A percentile compares a stretch with the other conserved stretches of the same genome.
Conservation (phyloP, 1,140 invertebrate genomes). For the Subanguina moxae region DNA sequence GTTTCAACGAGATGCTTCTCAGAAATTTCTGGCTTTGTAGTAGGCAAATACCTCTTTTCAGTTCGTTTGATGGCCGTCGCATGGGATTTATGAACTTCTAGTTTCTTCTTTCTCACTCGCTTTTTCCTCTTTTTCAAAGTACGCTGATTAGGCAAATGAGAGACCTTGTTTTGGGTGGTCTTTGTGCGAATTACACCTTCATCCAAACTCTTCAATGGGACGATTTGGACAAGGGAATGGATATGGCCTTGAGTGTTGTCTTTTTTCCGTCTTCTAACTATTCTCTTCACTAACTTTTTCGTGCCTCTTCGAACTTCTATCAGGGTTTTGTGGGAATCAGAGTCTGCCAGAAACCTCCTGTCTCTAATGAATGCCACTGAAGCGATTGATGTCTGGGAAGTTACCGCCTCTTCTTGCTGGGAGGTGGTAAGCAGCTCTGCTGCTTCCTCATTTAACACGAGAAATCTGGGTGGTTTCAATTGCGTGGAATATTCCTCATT, state of each 20-base stretch:
- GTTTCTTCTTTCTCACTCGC: no score
- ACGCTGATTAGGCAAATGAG: no score
- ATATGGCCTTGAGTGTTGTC: not conserved
- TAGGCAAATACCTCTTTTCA: no score
- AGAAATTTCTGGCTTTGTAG: not conserved
- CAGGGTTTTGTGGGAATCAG: not conserved
- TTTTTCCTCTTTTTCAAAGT: no score
- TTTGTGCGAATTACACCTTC: no score
- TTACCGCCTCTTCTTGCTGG: no score
- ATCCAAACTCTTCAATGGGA: not conserved
- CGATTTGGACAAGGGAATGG: not conserved
- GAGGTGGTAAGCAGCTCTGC: not conserved
- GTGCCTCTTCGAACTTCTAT: not conserved
- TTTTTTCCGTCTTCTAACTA: not conserved
- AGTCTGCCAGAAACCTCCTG: not conserved
- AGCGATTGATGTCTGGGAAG: not conserved
- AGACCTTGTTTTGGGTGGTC: no score
- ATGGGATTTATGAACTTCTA: no score
- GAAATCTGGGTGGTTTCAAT: not conserved
- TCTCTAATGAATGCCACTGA: not conserved
- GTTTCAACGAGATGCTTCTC: not conserved
- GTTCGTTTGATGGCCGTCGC: no score
- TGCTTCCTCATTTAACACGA: not conserved
- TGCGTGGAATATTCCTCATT: not conserved
- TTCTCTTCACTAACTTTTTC: not conserved